Evolutionary conservation across 2,113 vertebrate genomes (phyloP).

Genomic region (Lepus timidus): DNA sequence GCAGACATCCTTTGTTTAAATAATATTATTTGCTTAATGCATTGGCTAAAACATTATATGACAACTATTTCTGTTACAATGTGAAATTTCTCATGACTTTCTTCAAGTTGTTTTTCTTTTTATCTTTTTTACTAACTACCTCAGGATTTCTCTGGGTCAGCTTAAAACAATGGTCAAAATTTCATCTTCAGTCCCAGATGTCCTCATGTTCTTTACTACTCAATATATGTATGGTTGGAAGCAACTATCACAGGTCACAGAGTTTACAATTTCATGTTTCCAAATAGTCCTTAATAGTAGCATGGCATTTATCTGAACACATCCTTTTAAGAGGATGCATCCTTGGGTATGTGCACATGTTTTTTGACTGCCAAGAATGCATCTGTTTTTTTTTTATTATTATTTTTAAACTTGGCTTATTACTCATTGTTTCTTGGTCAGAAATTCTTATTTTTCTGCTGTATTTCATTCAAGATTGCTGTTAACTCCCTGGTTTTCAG

Average conservation of each 20-base stretch:
- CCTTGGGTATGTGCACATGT: background rate
- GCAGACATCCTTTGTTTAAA: background rate
- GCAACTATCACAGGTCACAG: background rate
- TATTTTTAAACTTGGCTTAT: background rate
- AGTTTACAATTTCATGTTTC: background rate
- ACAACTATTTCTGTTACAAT: background rate
- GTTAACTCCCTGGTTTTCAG: background rate
- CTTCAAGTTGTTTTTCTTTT: background rate
- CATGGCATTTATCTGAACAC: background rate
- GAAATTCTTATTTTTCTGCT: background rate
- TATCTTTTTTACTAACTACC: background rate
- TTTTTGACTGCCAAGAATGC: background rate
- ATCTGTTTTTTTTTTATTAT: background rate
- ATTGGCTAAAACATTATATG: background rate
- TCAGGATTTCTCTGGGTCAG: background rate
- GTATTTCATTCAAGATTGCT: background rate
- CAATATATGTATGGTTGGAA: background rate
- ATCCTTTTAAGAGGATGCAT: background rate
- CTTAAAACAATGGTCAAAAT: background rate
- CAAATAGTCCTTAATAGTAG: background rate
- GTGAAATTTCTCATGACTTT: background rate
- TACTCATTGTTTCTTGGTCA: background rate
- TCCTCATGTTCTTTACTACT: no score
- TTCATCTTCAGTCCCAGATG: background rate
- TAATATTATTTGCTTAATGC: background rate